Evolutionary conservation across 2,888 invertebrate genomes (phyloP).

Genomic region (Hirtodrosophila cameraria): DNA sequence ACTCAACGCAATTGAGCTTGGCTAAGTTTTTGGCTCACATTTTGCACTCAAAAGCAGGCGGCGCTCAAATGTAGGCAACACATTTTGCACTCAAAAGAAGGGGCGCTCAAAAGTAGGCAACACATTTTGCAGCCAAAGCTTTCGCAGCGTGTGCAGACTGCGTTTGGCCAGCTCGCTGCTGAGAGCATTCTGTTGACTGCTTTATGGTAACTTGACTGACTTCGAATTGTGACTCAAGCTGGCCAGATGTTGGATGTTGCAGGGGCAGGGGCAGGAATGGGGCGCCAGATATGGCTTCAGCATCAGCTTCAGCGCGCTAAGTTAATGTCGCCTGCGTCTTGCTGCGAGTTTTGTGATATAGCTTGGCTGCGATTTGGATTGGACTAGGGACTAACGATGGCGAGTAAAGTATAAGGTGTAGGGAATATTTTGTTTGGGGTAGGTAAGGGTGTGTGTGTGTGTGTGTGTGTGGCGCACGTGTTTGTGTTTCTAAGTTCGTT

Average conservation of each 20-base stretch:
- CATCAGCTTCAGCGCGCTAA: slow-evolving; percentile 25
- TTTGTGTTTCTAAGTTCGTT: slow-evolving; percentile 75
- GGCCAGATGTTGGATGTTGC: too few species aligned
- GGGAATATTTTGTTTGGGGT: slow-evolving; percentile 14
- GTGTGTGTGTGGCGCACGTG: slow-evolving; percentile 57
- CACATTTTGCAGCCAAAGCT: slow-evolving; percentile 44
- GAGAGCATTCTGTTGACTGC: neutral
- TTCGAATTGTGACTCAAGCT: slow-evolving; percentile 10
- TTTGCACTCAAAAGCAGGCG: slow-evolving; percentile 20
- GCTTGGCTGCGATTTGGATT: slow-evolving; percentile 42
- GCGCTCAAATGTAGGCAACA: slow-evolving; percentile 40
- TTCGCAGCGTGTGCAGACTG: slow-evolving; percentile 25
- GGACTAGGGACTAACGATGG: slow-evolving; percentile 43
- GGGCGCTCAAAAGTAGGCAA: slow-evolving; percentile 21
- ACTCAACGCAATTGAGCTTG: slow-evolving; percentile 11
- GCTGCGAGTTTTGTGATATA: slow-evolving; percentile 36
- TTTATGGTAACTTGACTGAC: slow-evolving; percentile 1
- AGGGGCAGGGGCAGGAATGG: too few species aligned
- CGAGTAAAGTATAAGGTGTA: slow-evolving; percentile 2
- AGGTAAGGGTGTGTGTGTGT: slow-evolving; percentile 28
- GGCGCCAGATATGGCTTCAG: too few species aligned
- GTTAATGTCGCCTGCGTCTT: slow-evolving; percentile 40
- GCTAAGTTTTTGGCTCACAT: too few species aligned
- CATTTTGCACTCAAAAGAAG: slow-evolving; percentile 5
- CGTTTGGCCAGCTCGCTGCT: slow-evolving; percentile 8